Conservation (phyloP, 2,888 invertebrate genomes). For the Meta bourneti region DNA sequence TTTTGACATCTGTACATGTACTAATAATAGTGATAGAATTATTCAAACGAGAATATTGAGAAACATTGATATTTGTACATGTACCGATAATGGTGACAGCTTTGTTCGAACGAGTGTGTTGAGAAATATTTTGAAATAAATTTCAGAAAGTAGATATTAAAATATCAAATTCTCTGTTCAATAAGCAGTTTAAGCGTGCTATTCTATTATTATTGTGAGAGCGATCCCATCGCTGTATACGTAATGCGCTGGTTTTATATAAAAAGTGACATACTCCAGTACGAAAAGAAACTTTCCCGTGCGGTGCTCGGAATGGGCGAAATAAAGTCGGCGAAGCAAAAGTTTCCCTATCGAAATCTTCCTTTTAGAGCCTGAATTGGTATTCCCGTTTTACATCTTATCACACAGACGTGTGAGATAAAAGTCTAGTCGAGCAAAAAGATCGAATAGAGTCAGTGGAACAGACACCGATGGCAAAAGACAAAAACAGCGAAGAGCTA, state of each 20-base stretch:
- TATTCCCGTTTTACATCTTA: slow-evolving; percentile 65
- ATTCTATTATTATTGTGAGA: too few species aligned
- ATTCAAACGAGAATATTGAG: too few species aligned
- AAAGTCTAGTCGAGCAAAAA: slow-evolving; percentile 40
- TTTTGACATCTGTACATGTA: too few species aligned
- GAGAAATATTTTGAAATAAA: too few species aligned
- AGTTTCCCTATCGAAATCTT: slow-evolving; percentile 41
- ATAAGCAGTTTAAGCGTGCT: too few species aligned
- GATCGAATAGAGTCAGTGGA: slow-evolving; percentile 15
- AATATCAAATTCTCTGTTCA: too few species aligned
- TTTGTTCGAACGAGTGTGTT: too few species aligned
- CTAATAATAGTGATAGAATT: too few species aligned
- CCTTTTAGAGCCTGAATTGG: slow-evolving; percentile 30
- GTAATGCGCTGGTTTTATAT: neutral
- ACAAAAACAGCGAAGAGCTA: slow-evolving; percentile 13
- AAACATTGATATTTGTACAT: too few species aligned
- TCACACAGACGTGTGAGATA: slow-evolving; percentile 45
- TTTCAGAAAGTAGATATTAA: too few species aligned
- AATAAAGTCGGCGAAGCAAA: slow-evolving; percentile 22
- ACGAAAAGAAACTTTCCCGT: too few species aligned
- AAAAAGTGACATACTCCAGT: neutral
- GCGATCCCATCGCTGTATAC: neutral
- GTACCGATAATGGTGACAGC: too few species aligned
- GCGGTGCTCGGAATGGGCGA: neutral
- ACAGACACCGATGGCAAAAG: slow-evolving; percentile 44